Evolutionary conservation across 2,113 vertebrate genomes (phyloP), one percentile per base, ranked within the genome.

Genomic region (Chelonoidis abingdonii): DNA sequence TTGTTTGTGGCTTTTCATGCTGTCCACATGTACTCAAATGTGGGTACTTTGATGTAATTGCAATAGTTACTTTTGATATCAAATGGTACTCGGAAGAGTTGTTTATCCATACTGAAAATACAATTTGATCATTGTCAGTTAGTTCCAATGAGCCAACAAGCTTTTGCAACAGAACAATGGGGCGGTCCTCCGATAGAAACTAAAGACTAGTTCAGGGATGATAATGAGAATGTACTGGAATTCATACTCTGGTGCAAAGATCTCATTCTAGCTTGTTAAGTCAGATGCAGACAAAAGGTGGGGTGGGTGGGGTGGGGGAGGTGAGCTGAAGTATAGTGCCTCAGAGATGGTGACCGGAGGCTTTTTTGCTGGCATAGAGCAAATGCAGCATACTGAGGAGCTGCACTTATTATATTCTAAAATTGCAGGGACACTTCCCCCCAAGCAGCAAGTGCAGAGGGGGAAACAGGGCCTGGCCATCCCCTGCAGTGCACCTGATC

Each of bases 271-370:
- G 57, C 53, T 93, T 83, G 12, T 41, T 52, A 89, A 10, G 16
- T 52, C 75, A 10, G 65, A 1, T 0, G 5, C 80, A 57, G 72
- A 38, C 80, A 89, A 65, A 65, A 59, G 57, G 27, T 11, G 57
- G 29, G 6, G 29, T 1, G 11, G 31, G 76, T 6, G 31, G 38
- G 50, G 11, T 41, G 41, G 31, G 76, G 10, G 41, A 35, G 53
- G 81, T 59, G 78, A 22, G 2, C 3, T 25, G 16, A 69, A 14
- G 11, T 59, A 35, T 25, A 84, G 4, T 79, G 24, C 81, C 57
- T 0, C 2, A 4, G 75, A 41, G 31, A 10, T 0, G 0, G 25
- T 22, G n/a, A 17, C 84, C 9, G 2, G 54, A 53, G 69, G 29
- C 47, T 29, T 16, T 10, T 1, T 4, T 1, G 49, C 54, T 69